These are phyloP conservation scores for Lethenteron reissneri DNA, from an alignment of 2,113 vertebrate genomes.

Conservation along the genomic window DNA sequence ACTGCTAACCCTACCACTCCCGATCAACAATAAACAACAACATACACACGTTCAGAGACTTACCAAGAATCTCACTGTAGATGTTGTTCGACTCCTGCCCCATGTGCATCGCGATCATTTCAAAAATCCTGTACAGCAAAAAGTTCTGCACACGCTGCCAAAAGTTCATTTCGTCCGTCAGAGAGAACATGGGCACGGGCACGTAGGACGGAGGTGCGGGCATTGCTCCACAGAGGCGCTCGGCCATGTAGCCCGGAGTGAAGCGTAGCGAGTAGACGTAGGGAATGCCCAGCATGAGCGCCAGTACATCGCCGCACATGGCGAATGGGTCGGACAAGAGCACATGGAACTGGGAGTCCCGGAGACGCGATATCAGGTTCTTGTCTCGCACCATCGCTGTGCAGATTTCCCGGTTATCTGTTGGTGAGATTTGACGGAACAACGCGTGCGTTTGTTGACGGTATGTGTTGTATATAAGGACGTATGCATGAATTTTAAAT, in stretches of 20 bases:
- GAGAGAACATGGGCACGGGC: constrained; percentile 21
- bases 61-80: constrained; percentile 21
- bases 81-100: constrained; percentile 15
- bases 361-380: constrained; percentile 19
- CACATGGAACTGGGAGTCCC: constrained; percentile 20
- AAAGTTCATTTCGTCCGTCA: constrained; percentile 30
- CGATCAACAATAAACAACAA: no score
- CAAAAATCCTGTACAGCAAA: constrained; percentile 18
- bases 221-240: constrained; percentile 23
- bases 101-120: constrained; percentile 6
- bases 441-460: no score
- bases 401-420: no score
- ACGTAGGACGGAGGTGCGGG: constrained; percentile 28
- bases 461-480: no score
- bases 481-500: no score
- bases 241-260: constrained; percentile 15
- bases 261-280: constrained; percentile 23
- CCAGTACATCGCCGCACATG: constrained; percentile 21
- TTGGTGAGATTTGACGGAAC: no score
- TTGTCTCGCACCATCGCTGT: constrained; percentile 16
- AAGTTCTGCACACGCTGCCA: constrained; percentile 21
- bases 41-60: not conserved
- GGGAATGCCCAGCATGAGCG: constrained; percentile 21
- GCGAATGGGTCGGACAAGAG: constrained; percentile 21
- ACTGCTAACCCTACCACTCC: no score